Conservation (phyloP, 2,113 vertebrate genomes). For the Phalacrocorax carbo region DNA sequence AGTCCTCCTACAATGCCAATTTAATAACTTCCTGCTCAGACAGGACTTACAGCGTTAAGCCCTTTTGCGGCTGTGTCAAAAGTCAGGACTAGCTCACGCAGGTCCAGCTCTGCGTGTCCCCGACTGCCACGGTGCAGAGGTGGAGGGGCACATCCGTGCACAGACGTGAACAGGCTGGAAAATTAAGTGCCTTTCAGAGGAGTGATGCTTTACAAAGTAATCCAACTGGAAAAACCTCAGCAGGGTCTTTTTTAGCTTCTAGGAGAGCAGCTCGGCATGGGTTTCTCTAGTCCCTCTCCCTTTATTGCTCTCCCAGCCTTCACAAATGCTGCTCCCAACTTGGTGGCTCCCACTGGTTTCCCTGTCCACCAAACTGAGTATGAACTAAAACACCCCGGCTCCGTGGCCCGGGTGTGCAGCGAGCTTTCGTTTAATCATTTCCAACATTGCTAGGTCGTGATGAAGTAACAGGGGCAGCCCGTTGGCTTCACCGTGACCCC, state of each 20-base stretch:
- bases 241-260: background rate
- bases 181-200: background rate
- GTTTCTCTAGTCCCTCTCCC: background rate
- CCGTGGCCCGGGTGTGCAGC: rapidly evolving
- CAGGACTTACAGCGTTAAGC: slow-evolving; percentile 2
- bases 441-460: rapidly evolving
- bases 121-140: rapidly evolving
- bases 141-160: rapidly evolving
- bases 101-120: background rate
- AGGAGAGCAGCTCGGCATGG: background rate
- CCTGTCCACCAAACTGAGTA: background rate
- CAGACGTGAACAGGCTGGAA: background rate
- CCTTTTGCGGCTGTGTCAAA: background rate
- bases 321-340: rapidly evolving
- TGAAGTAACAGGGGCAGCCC: background rate
- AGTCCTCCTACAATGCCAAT: background rate
- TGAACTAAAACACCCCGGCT: background rate
- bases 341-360: background rate
- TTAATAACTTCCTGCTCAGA: slow-evolving; percentile 46
- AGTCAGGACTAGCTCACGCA: background rate
- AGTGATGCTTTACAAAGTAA: background rate
- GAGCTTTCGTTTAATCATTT: rapidly evolving
- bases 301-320: background rate
- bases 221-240: background rate
- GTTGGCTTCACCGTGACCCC: rapidly evolving